phyloP scores from a whole-genome alignment of 2,888 invertebrate genomes.

The Nymphalis urticae region DNA sequence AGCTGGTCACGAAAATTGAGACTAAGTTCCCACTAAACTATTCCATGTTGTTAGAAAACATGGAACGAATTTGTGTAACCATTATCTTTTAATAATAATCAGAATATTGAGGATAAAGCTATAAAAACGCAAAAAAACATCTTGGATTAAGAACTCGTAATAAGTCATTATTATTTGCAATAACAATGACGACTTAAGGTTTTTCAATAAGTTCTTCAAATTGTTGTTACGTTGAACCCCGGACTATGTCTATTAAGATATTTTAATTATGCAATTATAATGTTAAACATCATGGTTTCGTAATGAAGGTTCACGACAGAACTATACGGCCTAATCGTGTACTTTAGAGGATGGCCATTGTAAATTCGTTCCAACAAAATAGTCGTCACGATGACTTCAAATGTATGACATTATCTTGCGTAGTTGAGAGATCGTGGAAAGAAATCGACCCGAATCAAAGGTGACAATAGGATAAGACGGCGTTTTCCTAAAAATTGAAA shows the following conservation, averaged over 20 bases:
- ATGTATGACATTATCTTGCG: slow-evolving; percentile 32
- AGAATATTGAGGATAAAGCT: too few species aligned
- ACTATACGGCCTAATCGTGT: slow-evolving; percentile 28
- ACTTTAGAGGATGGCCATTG: slow-evolving; percentile 51
- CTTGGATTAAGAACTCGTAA: too few species aligned
- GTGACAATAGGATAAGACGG: background rate
- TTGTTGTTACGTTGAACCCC: background rate
- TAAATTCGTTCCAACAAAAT: slow-evolving; percentile 52
- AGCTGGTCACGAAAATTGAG: slow-evolving; percentile 41
- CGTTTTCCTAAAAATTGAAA: background rate
- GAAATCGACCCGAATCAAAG: background rate
- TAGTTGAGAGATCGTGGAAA: background rate
- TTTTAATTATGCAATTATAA: slow-evolving; percentile 10
- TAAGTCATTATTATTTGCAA: background rate
- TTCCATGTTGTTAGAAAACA: background rate
- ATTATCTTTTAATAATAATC: background rate
- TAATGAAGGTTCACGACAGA: slow-evolving; percentile 23
- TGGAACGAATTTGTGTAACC: background rate
- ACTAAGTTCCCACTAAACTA: slow-evolving; percentile 12
- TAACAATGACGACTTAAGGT: too few species aligned
- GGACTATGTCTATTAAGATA: background rate
- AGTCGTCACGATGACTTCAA: slow-evolving; percentile 42
- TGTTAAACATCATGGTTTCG: slow-evolving; percentile 15
- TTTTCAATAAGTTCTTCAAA: background rate
- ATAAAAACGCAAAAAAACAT: too few species aligned